A percentile compares a stretch with the other conserved stretches of the same genome.
Conservation (phyloP, 2,113 vertebrate species). For the Sylvilagus bachmani region DNA sequence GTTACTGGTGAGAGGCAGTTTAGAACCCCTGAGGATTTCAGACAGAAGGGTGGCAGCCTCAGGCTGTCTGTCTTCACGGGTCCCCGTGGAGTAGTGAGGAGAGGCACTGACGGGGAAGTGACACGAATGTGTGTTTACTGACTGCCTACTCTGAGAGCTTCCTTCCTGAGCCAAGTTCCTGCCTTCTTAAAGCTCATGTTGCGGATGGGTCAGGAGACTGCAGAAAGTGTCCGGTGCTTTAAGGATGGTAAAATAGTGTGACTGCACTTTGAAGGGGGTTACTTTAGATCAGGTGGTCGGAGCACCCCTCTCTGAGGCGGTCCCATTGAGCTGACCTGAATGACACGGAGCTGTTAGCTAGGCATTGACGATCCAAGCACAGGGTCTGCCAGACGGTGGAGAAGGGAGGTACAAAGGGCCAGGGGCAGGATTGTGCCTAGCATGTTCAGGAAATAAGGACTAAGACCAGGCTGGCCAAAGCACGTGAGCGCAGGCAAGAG, state of each 20-base stretch:
- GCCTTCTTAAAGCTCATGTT: neutral
- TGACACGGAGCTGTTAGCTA: neutral
- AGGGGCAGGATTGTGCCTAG: rapidly evolving
- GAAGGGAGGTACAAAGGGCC: neutral
- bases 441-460: neutral
- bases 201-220: neutral
- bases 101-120: neutral
- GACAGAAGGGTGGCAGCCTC: neutral
- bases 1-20: neutral
- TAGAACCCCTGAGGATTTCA: neutral
- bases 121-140: rapidly evolving
- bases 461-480: neutral
- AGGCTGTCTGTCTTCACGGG: neutral
- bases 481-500: rapidly evolving
- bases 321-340: neutral
- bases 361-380: neutral
- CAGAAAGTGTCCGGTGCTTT: neutral
- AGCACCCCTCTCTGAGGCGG: neutral
- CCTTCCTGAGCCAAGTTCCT: neutral
- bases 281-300: neutral
- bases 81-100: neutral
- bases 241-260: neutral
- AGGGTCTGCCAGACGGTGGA: neutral
- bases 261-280: neutral
- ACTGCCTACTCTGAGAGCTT: neutral